phyloP scores from a whole-genome alignment of 2,888 invertebrate species.

The Cheiracanthium punctorium region DNA sequence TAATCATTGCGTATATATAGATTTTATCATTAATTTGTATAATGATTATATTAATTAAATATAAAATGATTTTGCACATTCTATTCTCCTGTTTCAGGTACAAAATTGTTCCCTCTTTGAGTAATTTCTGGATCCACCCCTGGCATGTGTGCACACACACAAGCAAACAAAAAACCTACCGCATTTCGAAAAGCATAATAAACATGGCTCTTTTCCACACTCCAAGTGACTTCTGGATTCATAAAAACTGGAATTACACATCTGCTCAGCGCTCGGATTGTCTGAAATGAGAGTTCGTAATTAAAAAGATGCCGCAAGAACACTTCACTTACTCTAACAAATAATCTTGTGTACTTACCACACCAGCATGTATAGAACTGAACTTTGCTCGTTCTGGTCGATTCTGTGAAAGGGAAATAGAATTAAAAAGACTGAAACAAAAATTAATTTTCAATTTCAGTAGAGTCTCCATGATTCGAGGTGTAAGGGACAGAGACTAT shows the following conservation, averaged over 20 bases:
- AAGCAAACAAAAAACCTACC: conserved; percentile 74
- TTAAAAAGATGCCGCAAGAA: background rate
- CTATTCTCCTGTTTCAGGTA: too few relatives aligned
- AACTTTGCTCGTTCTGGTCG: conserved; percentile 25
- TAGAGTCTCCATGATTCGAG: too few relatives aligned
- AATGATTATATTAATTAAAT: too few relatives aligned
- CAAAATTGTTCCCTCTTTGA: too few relatives aligned
- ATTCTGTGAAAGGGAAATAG: conserved; percentile 14
- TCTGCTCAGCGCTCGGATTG: conserved; percentile 77
- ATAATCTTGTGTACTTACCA: conserved; percentile 37
- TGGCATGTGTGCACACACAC: too few relatives aligned
- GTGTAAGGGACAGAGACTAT: too few relatives aligned
- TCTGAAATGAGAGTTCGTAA: conserved; percentile 19
- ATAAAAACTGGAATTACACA: conserved; percentile 83
- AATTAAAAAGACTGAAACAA: background rate
- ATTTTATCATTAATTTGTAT: too few relatives aligned
- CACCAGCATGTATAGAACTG: conserved; percentile 55
- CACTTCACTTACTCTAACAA: background rate
- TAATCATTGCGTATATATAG: too few relatives aligned
- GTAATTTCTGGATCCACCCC: too few relatives aligned
- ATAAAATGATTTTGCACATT: too few relatives aligned
- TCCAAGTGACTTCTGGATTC: conserved; percentile 89
- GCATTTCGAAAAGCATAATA: conserved; percentile 84
- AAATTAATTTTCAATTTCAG: too few relatives aligned
- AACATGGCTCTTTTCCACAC: conserved; percentile 90